Evolutionary conservation across 2,113 vertebrate species (phyloP).

Genomic region (Zeus faber): DNA sequence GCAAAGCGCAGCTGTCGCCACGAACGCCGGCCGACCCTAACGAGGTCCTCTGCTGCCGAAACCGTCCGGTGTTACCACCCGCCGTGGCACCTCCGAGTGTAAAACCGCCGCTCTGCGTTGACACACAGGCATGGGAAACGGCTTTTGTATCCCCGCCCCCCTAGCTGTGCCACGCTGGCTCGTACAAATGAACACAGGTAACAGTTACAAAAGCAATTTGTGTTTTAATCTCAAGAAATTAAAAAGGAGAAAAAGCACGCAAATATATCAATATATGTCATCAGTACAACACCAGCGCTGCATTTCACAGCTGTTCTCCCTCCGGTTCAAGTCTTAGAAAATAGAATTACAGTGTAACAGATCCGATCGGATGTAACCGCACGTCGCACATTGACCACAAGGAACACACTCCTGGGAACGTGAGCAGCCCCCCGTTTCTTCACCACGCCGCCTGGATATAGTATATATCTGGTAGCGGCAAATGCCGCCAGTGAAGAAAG

Average conservation of each 20-base stretch:
- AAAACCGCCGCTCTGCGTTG: too few species aligned
- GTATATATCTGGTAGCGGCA: neutral
- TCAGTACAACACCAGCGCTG: neutral
- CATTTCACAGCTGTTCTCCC: constrained; percentile 21
- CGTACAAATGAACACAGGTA: constrained; percentile 29
- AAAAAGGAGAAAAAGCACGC: constrained; percentile 50
- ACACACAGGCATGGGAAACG: too few species aligned
- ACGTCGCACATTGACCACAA: constrained; percentile 45
- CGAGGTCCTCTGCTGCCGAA: too few species aligned
- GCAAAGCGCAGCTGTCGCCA: constrained; percentile 29
- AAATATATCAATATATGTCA: constrained; percentile 28
- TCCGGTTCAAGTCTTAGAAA: constrained; percentile 58
- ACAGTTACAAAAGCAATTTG: constrained; percentile 53
- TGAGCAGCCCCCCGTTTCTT: constrained; percentile 31
- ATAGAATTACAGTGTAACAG: constrained; percentile 42
- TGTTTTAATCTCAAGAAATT: constrained; percentile 52
- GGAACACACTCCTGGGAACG: constrained; percentile 52
- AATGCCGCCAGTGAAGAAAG: neutral
- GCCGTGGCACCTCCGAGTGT: too few species aligned
- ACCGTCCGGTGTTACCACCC: too few species aligned
- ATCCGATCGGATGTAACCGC: constrained; percentile 45
- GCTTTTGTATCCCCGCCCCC: too few species aligned
- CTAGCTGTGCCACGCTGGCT: too few species aligned
- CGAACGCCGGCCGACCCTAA: too few species aligned
- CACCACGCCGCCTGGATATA: neutral